Base-by-base conservation (phyloP, 2,888 invertebrate species). In the Panorpa germanica region DNA sequence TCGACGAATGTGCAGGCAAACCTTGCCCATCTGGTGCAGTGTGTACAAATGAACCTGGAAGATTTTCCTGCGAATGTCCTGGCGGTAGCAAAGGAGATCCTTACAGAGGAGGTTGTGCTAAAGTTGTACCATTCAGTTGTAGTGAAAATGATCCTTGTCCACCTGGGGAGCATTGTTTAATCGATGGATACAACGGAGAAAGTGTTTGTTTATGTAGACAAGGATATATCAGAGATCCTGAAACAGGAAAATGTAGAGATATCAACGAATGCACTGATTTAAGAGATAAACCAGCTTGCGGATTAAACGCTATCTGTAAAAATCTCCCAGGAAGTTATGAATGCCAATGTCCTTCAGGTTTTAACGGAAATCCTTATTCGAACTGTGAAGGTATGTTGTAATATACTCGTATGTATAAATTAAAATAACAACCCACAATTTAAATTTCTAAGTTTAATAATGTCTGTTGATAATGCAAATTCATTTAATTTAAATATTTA, bases 271-370 rank as follows among this genome's bases (percentile, higher is more conserved):
- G 88, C 45, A 65, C 70, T 4, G 73, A 75, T 41, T 59, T 70
- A 16, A 55, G 68, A 31, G 75, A 72, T 32, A 78, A 77, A 40
- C 69, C 76, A 3, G 75, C 81, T 11, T 90, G 90, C 52, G 90
- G 88, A 1, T 54, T 81, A 14, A 85, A 86, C 51, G 85, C 88
- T 1, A 68, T 86, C 33, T 91, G 90, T 46, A 86, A 83, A 49
- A 91, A 91, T 55, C 57, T 88, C 29, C 88, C 88, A 1, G 90
- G 90, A 26, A 85, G 85, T 46, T 91, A 88, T 47, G 86, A 86
- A 53, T 91, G 90, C 43, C 80, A 81, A 44, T 91, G 90, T 45
- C 80, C 86, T 1, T 61, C 71, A 16, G 85, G 83, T 18, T 86
- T 78, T 47, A 81, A 78, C 45, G 88, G 88, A 25, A 88, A 90